phyloP scores from a whole-genome alignment of 2,888 invertebrate genomes.

The Hydrotaea cyrtoneurina region DNA sequence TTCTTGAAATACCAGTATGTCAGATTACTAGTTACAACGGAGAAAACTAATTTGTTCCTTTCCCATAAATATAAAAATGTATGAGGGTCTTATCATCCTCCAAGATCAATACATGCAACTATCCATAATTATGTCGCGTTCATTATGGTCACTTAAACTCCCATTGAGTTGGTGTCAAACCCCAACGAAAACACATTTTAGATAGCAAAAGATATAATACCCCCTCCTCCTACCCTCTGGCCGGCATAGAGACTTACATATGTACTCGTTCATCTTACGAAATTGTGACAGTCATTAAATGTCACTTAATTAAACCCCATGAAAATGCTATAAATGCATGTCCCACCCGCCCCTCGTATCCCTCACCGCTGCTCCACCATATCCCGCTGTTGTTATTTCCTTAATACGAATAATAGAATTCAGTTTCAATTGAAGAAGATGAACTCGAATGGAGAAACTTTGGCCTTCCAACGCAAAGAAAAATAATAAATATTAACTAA shows the following conservation, averaged over 20 bases:
- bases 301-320: constrained; percentile 57
- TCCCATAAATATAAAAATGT: not conserved
- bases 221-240: too few relatives aligned
- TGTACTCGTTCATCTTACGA: not conserved
- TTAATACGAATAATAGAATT: not conserved
- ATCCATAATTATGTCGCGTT: not conserved
- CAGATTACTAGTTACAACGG: too few relatives aligned
- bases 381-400: constrained; percentile 7
- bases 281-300: constrained; percentile 51
- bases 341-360: not conserved
- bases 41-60: too few relatives aligned
- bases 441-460: not conserved
- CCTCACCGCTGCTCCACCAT: not conserved
- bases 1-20: too few relatives aligned
- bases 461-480: not conserved
- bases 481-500: not conserved
- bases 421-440: not conserved
- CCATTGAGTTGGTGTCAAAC: not conserved
- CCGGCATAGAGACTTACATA: too few relatives aligned
- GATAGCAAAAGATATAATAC: too few relatives aligned
- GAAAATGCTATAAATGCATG: not conserved
- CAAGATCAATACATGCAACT: not conserved
- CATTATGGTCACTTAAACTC: not conserved
- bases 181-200: too few relatives aligned
- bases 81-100: not conserved